Evolutionary conservation across 2,797 vertebrate species (phyloP).

Genomic region (Phoxinus dragarum): DNA sequence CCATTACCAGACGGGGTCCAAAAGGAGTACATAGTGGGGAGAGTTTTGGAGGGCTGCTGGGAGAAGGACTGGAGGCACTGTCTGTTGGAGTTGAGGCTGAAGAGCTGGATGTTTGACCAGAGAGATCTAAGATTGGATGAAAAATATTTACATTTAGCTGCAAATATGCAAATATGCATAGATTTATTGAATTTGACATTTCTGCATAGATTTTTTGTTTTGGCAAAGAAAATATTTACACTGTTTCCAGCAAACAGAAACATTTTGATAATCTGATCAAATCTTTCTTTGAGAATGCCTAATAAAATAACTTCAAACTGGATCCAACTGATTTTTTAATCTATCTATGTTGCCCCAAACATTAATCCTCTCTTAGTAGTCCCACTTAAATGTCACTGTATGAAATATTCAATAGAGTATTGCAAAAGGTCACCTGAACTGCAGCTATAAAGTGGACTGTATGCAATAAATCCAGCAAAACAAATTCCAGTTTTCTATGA

Average conservation of each 20-base stretch:
- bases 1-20: constrained; percentile 76
- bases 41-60: constrained; percentile 80
- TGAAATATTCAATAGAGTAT: constrained; percentile 58
- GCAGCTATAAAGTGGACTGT: not conserved
- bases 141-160: constrained; percentile 10
- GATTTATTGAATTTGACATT: not conserved
- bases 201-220: not conserved
- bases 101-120: constrained; percentile 80
- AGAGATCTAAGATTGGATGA: constrained; percentile 73
- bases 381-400: constrained; percentile 60
- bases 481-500: not conserved
- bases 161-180: not conserved
- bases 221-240: not conserved
- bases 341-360: constrained; percentile 45
- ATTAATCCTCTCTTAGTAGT: constrained; percentile 53
- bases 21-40: constrained; percentile 77
- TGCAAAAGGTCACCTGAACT: constrained; percentile 45
- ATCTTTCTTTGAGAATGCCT: not conserved
- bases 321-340: constrained; percentile 19
- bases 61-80: constrained; percentile 79
- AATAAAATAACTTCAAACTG: not conserved
- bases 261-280: not conserved
- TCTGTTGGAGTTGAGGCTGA: constrained; percentile 82
- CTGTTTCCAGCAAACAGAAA: not conserved
- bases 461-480: not conserved